These are phyloP conservation scores for Xestia rhomboidea DNA, from an alignment of 2,888 invertebrate genomes.

Conservation along the genomic window DNA sequence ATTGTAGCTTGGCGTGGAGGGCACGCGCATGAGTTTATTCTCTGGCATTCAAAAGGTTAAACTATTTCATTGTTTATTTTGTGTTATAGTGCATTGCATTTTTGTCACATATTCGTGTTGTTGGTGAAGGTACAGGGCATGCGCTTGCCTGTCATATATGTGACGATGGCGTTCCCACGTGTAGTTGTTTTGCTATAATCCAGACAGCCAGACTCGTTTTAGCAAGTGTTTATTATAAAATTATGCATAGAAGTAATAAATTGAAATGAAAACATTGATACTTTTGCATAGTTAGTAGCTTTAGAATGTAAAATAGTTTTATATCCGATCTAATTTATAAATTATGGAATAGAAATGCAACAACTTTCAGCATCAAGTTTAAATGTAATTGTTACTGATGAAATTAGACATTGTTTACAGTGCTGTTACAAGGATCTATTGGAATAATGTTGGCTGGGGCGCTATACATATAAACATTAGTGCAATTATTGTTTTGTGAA, in stretches of 20 bases:
- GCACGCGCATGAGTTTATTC: too few relatives aligned
- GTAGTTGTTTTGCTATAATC: conserved; percentile 5
- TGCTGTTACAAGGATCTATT: background rate
- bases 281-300: conserved; percentile 1
- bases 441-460: background rate
- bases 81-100: too few relatives aligned
- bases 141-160: too few relatives aligned
- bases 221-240: background rate
- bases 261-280: background rate
- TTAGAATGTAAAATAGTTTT: conserved; percentile 20
- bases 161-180: too few relatives aligned
- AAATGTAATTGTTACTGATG: background rate
- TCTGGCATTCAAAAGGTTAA: too few relatives aligned
- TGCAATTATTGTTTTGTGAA: background rate
- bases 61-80: too few relatives aligned
- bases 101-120: too few relatives aligned
- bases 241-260: background rate
- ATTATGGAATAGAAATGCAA: background rate
- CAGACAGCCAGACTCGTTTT: background rate
- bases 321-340: conserved; percentile 6
- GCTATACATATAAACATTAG: background rate
- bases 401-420: background rate
- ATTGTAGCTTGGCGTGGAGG: too few relatives aligned
- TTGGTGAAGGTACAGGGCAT: too few relatives aligned
- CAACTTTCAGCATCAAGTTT: background rate